phyloP scores from a whole-genome alignment of 2,797 vertebrate species.

The Cottoperca gobio region DNA sequence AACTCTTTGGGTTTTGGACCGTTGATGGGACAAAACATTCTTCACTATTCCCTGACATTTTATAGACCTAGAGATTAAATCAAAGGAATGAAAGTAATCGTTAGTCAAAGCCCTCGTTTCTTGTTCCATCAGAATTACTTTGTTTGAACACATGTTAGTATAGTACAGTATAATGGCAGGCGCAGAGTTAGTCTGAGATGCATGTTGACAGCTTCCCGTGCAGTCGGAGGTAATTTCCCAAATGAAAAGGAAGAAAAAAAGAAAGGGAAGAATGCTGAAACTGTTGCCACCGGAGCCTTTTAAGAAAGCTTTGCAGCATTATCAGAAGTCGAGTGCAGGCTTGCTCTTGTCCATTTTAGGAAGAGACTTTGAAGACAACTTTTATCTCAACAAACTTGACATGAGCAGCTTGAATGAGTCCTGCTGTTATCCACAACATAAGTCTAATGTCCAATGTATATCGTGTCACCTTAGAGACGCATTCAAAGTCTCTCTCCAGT shows the following conservation, averaged over 20 bases:
- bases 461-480: slow-evolving; percentile 1
- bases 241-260: neutral
- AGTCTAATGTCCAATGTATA: neutral
- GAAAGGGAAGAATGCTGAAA: neutral
- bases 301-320: neutral
- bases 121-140: neutral
- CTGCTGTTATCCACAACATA: slow-evolving; percentile 3
- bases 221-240: slow-evolving; percentile 19
- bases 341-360: slow-evolving; percentile 60
- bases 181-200: neutral
- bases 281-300: neutral
- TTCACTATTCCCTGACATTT: neutral
- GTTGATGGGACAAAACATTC: neutral
- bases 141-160: no score
- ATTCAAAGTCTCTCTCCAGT: slow-evolving; percentile 12
- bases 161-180: neutral
- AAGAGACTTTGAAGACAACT: slow-evolving; percentile 24
- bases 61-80: neutral
- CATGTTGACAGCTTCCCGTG: neutral
- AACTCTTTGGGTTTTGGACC: neutral
- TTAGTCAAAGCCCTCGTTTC: neutral
- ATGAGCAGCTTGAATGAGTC: slow-evolving; percentile 14
- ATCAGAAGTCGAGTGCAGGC: neutral
- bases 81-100: neutral
- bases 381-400: slow-evolving; percentile 47